Evolutionary conservation across 2,797 vertebrate genomes (phyloP), one percentile per base, ranked within the genome.

Genomic region (Eidolon dupreanum): DNA sequence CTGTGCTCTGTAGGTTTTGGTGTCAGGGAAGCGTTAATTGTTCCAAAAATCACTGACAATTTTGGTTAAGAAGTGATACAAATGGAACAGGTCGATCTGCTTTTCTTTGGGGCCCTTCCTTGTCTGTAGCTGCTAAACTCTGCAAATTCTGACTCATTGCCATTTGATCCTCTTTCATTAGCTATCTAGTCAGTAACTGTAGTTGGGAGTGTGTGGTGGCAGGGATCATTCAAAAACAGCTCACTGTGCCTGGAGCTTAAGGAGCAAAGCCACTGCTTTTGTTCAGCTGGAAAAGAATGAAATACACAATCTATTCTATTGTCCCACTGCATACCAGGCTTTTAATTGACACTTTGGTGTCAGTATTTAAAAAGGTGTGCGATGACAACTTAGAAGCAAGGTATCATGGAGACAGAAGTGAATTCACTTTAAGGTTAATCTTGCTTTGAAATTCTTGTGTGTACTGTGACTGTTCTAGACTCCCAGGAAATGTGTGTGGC

Each of bases 261-360:
- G 66, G 38, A 68, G 77, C 77, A 96, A 71, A 95, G 59, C 75
- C 41, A 36, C 13, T 28, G 90, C 95, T 96, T 97, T 95, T 95
- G 92, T 97, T 88, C 70, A 15, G 4, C 41, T 33, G 65, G 75
- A 66, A 73, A 66, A 88, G 84, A 92, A 88, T 65, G 73, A 88
- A 88, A 88, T 43, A 0, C 38, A 28, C 46, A 15, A 95, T 92
- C 92, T 94, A n/a, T 17, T 59, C 82, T 68, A 81, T 92, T 96
- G 90, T 96, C 66, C 88, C 84, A 22, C 1, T 0, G 33, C 73
- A 88, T 94, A 71, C 65, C 38, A 43, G 97, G 57, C 41, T 96
- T 92, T 81, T 96, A 95, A 96, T 88, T 97, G 92, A 97, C 97
- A 73, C 51, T 41, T 65, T n/a, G 74, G 75, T 26, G 70, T 90